Percentiles rank a stretch among this genome's conserved stretches.
Evolutionary conservation across 1,140 invertebrate species (phyloP).

Genomic region (Elysia chlorotica): DNA sequence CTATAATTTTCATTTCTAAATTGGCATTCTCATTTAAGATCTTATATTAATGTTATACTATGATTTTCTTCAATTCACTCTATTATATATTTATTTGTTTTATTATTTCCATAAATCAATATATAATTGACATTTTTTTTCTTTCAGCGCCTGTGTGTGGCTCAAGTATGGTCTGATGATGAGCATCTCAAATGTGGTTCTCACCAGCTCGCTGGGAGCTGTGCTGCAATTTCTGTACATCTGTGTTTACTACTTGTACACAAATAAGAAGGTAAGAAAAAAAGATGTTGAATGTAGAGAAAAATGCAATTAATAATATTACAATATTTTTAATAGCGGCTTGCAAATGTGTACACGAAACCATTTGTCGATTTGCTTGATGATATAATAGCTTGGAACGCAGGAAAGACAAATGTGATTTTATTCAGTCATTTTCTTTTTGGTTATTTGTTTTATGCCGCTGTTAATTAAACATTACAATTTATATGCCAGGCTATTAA

Average conservation of each 20-base stretch:
- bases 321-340: too few relatives aligned
- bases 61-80: background rate
- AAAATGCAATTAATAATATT: background rate
- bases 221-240: slow-evolving; percentile 27
- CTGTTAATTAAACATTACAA: too few relatives aligned
- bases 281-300: background rate
- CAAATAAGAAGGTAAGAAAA: slow-evolving; percentile 15
- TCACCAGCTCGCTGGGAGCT: slow-evolving; percentile 18
- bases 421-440: too few relatives aligned
- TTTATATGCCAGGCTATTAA: too few relatives aligned
- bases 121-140: background rate
- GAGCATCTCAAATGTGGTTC: slow-evolving; percentile 8
- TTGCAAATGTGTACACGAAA: too few relatives aligned
- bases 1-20: background rate
- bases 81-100: background rate
- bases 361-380: too few relatives aligned
- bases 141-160: slow-evolving; percentile 23
- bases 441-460: too few relatives aligned
- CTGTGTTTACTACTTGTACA: slow-evolving; percentile 24
- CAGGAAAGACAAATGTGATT: background rate
- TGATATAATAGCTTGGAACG: background rate
- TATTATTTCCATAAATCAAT: background rate
- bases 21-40: background rate
- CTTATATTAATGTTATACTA: background rate
- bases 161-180: slow-evolving; percentile 24